phyloP scores from a whole-genome alignment of 1,140 invertebrate genomes.

The Papilio helenus region DNA sequence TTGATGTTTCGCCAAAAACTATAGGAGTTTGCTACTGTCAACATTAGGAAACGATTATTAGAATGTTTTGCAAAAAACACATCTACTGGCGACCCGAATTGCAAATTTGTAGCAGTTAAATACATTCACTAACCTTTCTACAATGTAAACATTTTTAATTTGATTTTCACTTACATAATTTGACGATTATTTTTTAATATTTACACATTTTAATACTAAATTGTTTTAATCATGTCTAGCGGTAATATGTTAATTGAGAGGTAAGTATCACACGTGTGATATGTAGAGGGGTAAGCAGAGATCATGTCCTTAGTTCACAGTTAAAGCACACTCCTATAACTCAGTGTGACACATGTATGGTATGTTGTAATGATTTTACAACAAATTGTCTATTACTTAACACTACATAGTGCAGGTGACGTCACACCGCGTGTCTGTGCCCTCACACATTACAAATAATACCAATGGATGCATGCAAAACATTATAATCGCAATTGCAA shows the following conservation, averaged over 20 bases:
- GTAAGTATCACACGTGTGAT: neutral
- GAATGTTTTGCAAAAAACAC: neutral
- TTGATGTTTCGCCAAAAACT: no score
- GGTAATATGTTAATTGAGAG: neutral
- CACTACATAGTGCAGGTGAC: neutral
- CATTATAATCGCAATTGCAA: neutral
- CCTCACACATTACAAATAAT: neutral
- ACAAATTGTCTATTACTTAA: no score
- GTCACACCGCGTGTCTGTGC: neutral
- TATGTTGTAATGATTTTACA: neutral
- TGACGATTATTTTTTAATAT: neutral
- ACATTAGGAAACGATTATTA: neutral
- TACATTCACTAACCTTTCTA: neutral
- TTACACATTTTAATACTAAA: conserved; percentile 1
- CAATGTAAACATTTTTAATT: neutral
- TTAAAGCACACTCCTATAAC: neutral
- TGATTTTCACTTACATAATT: neutral
- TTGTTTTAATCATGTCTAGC: neutral
- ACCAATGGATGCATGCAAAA: neutral
- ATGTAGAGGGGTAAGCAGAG: neutral
- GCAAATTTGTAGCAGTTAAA: neutral
- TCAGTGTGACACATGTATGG: neutral
- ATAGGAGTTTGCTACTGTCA: no score
- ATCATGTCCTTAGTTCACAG: neutral
- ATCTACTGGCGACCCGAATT: neutral